Evolutionary conservation across 2,797 vertebrate genomes (phyloP).

Genomic region (Megaceryle alcyon): DNA sequence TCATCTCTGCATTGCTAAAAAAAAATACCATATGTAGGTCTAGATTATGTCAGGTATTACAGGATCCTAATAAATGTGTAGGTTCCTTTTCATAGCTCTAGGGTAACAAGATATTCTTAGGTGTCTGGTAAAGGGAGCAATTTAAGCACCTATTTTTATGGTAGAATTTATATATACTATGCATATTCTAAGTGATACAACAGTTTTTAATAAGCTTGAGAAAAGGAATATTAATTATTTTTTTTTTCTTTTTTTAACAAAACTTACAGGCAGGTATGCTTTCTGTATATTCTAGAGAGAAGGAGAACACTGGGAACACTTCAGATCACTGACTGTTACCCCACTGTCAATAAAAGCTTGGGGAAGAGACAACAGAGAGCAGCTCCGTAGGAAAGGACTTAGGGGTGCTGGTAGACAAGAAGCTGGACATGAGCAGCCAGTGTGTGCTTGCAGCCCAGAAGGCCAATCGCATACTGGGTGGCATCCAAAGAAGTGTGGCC

Average conservation of each 20-base stretch:
- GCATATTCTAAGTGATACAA: not conserved
- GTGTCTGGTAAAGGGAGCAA: not conserved
- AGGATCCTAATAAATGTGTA: fast-evolving
- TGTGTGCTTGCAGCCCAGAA: too few species aligned
- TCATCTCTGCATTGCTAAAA: not conserved
- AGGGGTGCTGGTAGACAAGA: too few species aligned
- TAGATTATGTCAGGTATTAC: not conserved
- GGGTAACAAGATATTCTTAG: not conserved
- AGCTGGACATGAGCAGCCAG: too few species aligned
- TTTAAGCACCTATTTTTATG: not conserved
- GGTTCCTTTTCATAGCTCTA: not conserved
- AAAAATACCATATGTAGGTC: not conserved
- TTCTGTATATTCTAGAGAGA: not conserved
- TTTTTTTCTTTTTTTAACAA: not conserved
- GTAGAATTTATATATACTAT: not conserved
- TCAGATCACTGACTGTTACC: not conserved
- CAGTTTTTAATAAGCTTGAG: not conserved
- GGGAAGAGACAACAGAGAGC: too few species aligned
- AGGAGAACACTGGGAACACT: not conserved
- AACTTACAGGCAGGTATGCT: not conserved
- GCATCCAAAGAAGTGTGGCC: too few species aligned
- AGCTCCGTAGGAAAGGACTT: too few species aligned
- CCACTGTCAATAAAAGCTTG: too few species aligned
- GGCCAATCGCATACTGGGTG: too few species aligned
- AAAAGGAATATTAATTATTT: not conserved